Base-by-base conservation (phyloP, 2,797 vertebrate genomes). In the Epinephelus coioides region DNA sequence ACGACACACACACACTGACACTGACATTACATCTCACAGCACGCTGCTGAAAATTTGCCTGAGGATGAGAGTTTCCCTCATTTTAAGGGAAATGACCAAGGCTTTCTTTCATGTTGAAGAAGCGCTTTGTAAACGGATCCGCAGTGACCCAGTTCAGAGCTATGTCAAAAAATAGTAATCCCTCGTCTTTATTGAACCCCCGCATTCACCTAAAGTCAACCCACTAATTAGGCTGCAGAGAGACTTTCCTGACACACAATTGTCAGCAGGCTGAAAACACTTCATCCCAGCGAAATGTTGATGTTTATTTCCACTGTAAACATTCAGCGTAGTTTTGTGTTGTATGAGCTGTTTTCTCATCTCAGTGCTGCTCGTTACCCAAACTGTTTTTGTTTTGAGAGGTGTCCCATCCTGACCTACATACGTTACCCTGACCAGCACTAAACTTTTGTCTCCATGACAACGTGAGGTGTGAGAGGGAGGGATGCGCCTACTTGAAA, bases 371-470 rank as follows among this genome's bases (percentile, higher is more conserved):
- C 83, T 90, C 30, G 34, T 90, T 89, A 80, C 57, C 67, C 6
- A 3, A 90, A 86, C 74, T 83, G 84, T 84, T 89, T 89, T 87
- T 79, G 64, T 86, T 87, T 88, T 75, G 55, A 78, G 76, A 82
- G 73, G 69, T 77, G 81, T 90, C 85, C 76, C 72, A 63, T 75
- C 71, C 69, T 93, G 94, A 94, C 93, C 93, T 92, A 93, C 88
- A 95, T 94, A 91, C 69, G 63, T 80, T 89, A 81, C 82, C 83
- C 74, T 90, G 90, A 86, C 88, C 90, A 77, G 69, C 30, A 38
- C 74, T 77, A 91, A 95, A 94, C 87, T 91, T 95, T 90, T 46
- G 91, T 95, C 91, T 91, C 94, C 93, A 93, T 95, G 93, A 91
- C 86, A 92, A 96, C 93, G 49, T 6, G 66, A 83, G 82, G 75